These are phyloP conservation scores for Serrognathus titanus DNA, from an alignment of 2,888 invertebrate genomes.

Conservation along the genomic window DNA sequence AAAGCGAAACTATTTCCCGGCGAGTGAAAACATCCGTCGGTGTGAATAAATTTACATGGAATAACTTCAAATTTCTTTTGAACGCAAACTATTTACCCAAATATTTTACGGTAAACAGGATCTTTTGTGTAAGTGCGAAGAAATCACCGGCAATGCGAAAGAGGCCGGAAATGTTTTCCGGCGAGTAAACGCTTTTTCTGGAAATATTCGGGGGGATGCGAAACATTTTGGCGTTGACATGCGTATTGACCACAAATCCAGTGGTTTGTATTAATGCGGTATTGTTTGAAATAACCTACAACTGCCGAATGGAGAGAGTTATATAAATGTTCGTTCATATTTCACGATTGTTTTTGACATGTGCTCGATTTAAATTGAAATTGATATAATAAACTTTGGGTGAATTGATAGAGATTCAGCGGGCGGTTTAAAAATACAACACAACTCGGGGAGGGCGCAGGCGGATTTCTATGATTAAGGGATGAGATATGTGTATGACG, in stretches of 20 bases:
- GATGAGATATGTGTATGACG: slow-evolving; percentile 34
- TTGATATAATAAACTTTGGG: slow-evolving; percentile 25
- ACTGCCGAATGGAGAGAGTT: slow-evolving; percentile 11
- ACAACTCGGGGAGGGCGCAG: slow-evolving; percentile 12
- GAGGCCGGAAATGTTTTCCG: no score
- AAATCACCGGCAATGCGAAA: no score
- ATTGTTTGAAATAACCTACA: neutral
- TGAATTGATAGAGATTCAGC: slow-evolving; percentile 19
- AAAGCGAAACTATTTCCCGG: no score
- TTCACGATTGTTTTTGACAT: slow-evolving; percentile 31
- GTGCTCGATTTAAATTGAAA: slow-evolving; percentile 30
- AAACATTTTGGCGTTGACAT: slow-evolving; percentile 1
- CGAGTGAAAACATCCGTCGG: no score
- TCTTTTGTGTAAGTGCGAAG: no score
- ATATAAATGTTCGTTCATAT: slow-evolving; percentile 30
- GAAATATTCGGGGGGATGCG: neutral
- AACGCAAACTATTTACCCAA: no score
- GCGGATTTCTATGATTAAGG: slow-evolving; percentile 28
- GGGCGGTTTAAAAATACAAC: slow-evolving; percentile 8
- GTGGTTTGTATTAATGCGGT: slow-evolving; percentile 16
- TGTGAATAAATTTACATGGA: no score
- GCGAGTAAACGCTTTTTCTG: neutral
- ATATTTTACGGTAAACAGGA: no score
- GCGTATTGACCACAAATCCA: slow-evolving; percentile 10
- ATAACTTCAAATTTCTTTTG: no score